phyloP scores from a whole-genome alignment of 2,888 invertebrate genomes.

The Anthrax anthrax region DNA sequence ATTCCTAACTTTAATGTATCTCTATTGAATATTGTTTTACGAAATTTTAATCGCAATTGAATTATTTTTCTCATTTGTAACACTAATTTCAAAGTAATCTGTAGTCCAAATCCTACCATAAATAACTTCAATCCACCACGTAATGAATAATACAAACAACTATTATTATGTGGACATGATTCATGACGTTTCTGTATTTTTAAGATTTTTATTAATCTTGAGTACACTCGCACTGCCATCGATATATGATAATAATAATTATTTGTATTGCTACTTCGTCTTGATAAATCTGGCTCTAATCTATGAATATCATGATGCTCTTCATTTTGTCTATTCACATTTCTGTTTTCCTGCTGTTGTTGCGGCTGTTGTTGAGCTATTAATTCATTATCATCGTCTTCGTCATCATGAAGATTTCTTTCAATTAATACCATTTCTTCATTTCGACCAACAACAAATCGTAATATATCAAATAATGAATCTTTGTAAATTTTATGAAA shows the following conservation, averaged over 20 bases:
- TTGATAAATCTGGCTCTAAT: not conserved
- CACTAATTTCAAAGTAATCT: slow-evolving; percentile 43
- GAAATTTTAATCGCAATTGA: slow-evolving; percentile 37
- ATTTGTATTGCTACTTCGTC: slow-evolving; percentile 10
- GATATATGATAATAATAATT: slow-evolving; percentile 19
- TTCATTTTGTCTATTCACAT: slow-evolving; percentile 1
- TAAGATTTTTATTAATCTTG: slow-evolving; percentile 29
- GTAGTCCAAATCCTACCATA: slow-evolving; percentile 44
- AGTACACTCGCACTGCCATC: slow-evolving; percentile 23
- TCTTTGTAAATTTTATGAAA: slow-evolving; percentile 36
- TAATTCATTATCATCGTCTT: not conserved
- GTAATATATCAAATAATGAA: slow-evolving; percentile 45
- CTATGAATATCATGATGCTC: not conserved
- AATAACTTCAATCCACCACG: slow-evolving; percentile 42
- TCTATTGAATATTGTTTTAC: slow-evolving; percentile 38
- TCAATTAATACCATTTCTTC: slow-evolving; percentile 35
- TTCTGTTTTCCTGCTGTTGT: not conserved
- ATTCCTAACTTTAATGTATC: slow-evolving; percentile 46
- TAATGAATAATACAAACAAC: slow-evolving; percentile 44
- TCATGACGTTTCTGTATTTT: slow-evolving; percentile 31
- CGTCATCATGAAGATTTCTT: not conserved
- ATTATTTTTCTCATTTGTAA: slow-evolving; percentile 41
- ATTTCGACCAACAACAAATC: slow-evolving; percentile 46
- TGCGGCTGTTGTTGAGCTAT: not conserved
- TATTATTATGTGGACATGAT: slow-evolving; percentile 45